Conservation (phyloP, 2,888 invertebrate species). For the Prosopocoilus inquinatus region DNA sequence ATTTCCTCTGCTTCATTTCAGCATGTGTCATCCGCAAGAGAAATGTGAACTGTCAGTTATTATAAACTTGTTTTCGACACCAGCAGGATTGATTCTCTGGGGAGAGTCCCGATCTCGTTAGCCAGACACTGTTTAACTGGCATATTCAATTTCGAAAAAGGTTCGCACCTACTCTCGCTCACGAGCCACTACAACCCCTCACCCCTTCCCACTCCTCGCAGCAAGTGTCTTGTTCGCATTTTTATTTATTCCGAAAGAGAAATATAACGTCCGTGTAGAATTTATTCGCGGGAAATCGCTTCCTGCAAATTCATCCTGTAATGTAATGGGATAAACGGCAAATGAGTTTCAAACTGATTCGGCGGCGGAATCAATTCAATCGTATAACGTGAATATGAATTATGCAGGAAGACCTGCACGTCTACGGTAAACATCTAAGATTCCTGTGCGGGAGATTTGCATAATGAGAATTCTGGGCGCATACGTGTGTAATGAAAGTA, state of each 20-base stretch:
- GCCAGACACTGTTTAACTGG: conserved; percentile 38
- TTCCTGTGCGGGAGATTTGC: conserved; percentile 19
- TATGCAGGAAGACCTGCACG: conserved; percentile 21
- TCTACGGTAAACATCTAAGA: conserved; percentile 7
- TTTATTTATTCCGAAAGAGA: too few relatives aligned
- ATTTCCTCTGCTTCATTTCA: conserved; percentile 9
- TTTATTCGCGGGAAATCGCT: conserved; percentile 18
- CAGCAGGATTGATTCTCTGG: conserved; percentile 10
- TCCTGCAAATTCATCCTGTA: conserved; percentile 26
- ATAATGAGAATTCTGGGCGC: conserved; percentile 12
- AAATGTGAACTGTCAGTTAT: conserved; percentile 16
- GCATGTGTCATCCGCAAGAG: conserved; percentile 15
- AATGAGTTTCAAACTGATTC: conserved; percentile 31
- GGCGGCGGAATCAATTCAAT: conserved; percentile 28
- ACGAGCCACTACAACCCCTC: too few relatives aligned
- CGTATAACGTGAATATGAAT: conserved; percentile 30
- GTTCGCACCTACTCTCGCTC: conserved; percentile 25
- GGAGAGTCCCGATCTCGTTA: conserved; percentile 34
- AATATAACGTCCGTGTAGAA: not conserved
- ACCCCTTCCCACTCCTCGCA: too few relatives aligned
- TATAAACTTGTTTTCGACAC: conserved; percentile 22
- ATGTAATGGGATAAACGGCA: conserved; percentile 30
- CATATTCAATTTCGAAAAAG: conserved; percentile 38
- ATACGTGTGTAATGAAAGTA: conserved; percentile 14
- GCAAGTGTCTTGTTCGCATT: too few relatives aligned